Percentiles rank a stretch among this genome's conserved stretches.
Conservation (phyloP, 2,888 invertebrate genomes). For the Hoplodrina ambigua region DNA sequence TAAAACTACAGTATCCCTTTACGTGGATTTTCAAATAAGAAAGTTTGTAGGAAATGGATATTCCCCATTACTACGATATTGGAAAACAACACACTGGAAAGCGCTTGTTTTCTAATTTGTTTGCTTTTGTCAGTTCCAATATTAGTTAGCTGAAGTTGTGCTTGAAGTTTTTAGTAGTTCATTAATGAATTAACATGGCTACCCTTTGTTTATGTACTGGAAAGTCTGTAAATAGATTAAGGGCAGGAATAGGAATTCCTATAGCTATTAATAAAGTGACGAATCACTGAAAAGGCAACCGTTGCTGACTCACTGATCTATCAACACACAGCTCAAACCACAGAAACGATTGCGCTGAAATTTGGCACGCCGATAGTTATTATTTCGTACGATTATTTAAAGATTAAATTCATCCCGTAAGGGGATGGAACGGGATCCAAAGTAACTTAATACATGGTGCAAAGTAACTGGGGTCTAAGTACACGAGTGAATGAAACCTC, state of each 20-base stretch:
- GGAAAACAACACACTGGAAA: constrained; percentile 21
- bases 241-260: background rate
- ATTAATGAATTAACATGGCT: constrained; percentile 17
- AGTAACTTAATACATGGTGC: too few relatives aligned
- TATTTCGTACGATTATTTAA: too few relatives aligned
- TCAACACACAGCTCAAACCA: too few relatives aligned
- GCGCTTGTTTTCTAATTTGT: constrained; percentile 22
- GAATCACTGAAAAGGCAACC: too few relatives aligned
- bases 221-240: constrained; percentile 5
- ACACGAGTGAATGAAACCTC: too few relatives aligned
- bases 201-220: background rate
- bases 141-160: constrained; percentile 36
- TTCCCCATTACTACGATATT: constrained; percentile 13
- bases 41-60: constrained; percentile 11
- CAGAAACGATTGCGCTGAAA: too few relatives aligned
- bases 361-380: too few relatives aligned
- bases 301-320: too few relatives aligned
- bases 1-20: background rate
- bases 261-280: background rate
- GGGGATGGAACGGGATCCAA: too few relatives aligned
- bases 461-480: too few relatives aligned
- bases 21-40: background rate
- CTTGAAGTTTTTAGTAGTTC: constrained; percentile 17
- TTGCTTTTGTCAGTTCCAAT: constrained; percentile 43
- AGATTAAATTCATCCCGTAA: too few relatives aligned